Percentiles rank a stretch among this genome's conserved stretches.
phyloP scores from a whole-genome alignment of 2,888 invertebrate species.

The Limnephilus rhombicus region DNA sequence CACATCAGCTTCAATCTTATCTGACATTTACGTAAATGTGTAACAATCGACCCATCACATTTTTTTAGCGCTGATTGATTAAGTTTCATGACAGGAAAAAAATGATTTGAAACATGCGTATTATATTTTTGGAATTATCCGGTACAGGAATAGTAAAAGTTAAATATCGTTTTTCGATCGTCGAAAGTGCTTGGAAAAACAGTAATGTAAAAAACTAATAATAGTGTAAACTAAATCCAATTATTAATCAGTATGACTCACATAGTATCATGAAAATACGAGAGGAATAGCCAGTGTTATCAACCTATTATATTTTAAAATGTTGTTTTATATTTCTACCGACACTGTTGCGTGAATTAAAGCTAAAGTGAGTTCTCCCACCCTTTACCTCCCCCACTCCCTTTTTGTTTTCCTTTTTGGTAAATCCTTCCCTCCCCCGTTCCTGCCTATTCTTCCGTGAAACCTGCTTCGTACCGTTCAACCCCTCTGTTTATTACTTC shows the following conservation, averaged over 20 bases:
- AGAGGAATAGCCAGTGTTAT: slow-evolving; percentile 10
- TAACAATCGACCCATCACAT: neutral
- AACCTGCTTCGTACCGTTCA: slow-evolving; percentile 21
- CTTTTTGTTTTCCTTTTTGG: slow-evolving; percentile 56
- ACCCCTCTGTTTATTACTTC: slow-evolving; percentile 40
- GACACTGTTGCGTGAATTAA: slow-evolving; percentile 16
- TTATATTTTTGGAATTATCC: neutral
- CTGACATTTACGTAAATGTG: neutral
- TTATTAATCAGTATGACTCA: neutral
- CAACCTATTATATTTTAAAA: slow-evolving; percentile 2
- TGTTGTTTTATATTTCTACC: neutral
- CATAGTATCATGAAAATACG: slow-evolving; percentile 23
- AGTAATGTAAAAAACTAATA: neutral
- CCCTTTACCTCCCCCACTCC: slow-evolving; percentile 47
- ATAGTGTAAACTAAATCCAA: neutral
- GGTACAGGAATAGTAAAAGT: neutral
- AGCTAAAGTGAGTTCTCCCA: slow-evolving; percentile 29
- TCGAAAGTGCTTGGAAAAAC: neutral
- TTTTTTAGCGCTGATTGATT: neutral
- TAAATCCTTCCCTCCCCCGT: slow-evolving; percentile 15
- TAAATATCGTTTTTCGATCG: neutral
- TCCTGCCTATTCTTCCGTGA: slow-evolving; percentile 52
- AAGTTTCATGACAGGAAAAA: neutral
- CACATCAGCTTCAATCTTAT: neutral
- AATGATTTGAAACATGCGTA: neutral